phyloP scores from a whole-genome alignment of 2,113 vertebrate species.

The Myotis lucifugus region DNA sequence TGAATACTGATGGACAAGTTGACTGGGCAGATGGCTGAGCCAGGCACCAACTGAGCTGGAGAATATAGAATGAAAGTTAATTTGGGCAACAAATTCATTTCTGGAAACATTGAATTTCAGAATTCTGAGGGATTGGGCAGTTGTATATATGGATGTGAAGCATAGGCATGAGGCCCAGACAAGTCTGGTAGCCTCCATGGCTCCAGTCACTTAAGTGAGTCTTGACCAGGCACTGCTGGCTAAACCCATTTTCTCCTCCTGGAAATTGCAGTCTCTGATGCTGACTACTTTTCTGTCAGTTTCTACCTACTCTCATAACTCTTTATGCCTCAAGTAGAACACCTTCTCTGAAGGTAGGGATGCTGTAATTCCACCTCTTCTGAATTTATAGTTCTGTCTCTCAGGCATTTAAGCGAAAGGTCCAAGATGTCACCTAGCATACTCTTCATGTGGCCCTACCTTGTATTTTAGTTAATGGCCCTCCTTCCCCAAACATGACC shows the following conservation, averaged over 20 bases:
- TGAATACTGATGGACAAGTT: neutral
- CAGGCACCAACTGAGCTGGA: neutral
- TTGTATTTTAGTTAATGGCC: constrained; percentile 21
- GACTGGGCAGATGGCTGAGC: constrained; percentile 6
- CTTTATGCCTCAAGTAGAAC: neutral
- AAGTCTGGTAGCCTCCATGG: neutral
- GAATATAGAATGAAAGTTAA: constrained; percentile 32
- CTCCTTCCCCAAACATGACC: constrained; percentile 5
- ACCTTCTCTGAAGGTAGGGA: neutral
- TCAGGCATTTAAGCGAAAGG: neutral
- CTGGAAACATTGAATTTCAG: constrained; percentile 41
- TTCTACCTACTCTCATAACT: neutral
- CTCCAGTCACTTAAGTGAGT: neutral
- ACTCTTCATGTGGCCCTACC: neutral
- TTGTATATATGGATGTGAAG: constrained; percentile 8
- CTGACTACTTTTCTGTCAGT: neutral
- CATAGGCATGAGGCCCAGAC: neutral
- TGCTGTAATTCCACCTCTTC: constrained; percentile 28
- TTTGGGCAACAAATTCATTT: constrained; percentile 26
- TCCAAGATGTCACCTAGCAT: constrained; percentile 2
- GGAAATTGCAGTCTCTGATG: neutral
- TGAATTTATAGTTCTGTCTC: constrained; percentile 4
- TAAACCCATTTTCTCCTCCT: neutral
- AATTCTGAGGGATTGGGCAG: neutral
- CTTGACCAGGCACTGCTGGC: neutral